Conservation (phyloP, 2,888 invertebrate species). For the Xanthia icteritia region DNA sequence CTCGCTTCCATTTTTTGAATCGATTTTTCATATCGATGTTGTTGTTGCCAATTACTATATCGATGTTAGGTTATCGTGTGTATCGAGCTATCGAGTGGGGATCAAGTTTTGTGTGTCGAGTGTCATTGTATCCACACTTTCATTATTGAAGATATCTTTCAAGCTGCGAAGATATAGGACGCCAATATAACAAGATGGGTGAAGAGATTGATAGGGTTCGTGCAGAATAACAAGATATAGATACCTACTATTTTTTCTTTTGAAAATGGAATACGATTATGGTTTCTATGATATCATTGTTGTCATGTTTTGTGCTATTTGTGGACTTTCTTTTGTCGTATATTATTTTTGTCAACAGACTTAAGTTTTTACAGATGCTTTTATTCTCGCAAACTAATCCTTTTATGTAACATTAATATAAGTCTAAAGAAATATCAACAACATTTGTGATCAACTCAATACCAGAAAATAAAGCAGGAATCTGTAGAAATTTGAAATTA, state of each 20-base stretch:
- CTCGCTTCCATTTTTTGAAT: constrained; percentile 3
- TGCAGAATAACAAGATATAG: constrained; percentile 37
- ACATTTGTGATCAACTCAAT: background rate
- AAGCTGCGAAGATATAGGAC: constrained; percentile 49
- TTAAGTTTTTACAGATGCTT: constrained; percentile 13
- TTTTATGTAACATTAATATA: background rate
- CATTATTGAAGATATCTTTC: constrained; percentile 50
- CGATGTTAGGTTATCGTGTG: constrained; percentile 34
- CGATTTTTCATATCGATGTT: constrained; percentile 44
- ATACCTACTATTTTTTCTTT: constrained; percentile 33
- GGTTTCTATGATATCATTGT: constrained; percentile 2
- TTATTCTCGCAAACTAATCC: constrained; percentile 19
- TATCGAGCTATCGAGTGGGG: constrained; percentile 37
- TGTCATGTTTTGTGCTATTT: constrained; percentile 1
- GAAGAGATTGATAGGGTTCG: constrained; percentile 49
- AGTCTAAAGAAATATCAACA: background rate
- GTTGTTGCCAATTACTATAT: constrained; percentile 41
- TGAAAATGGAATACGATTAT: background rate
- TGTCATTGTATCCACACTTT: constrained; percentile 55
- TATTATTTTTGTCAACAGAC: background rate
- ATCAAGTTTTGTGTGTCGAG: constrained; percentile 57
- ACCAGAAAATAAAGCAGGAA: constrained; percentile 12
- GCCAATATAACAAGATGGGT: constrained; percentile 48
- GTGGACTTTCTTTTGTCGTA: background rate
- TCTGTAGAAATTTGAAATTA: constrained; percentile 17